Evolutionary conservation across 2,113 vertebrate genomes (phyloP).

Genomic region (Jacana jacana): DNA sequence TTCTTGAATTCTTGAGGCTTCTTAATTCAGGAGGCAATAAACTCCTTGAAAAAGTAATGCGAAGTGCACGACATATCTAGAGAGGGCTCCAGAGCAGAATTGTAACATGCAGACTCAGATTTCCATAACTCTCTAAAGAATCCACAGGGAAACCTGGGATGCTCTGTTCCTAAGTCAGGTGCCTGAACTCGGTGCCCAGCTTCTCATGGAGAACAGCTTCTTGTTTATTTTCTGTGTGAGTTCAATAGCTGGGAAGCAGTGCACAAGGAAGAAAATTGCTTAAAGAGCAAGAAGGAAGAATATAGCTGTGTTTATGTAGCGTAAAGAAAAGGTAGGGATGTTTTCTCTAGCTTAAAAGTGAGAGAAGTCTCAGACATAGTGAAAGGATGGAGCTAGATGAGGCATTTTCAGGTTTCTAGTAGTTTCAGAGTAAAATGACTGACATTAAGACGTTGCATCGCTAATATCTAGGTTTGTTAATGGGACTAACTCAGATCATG

Average conservation of each 20-base stretch:
- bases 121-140: neutral
- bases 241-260: neutral
- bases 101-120: neutral
- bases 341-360: neutral
- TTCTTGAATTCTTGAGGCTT: no score
- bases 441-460: neutral
- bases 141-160: rapidly evolving
- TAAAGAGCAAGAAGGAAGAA: neutral
- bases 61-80: neutral
- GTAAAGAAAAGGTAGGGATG: neutral
- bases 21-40: neutral
- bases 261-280: neutral
- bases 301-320: neutral
- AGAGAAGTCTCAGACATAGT: neutral
- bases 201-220: neutral
- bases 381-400: neutral
- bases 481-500: neutral
- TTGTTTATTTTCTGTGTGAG: neutral
- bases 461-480: neutral
- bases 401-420: neutral
- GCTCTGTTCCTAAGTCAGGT: neutral
- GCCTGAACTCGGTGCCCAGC: neutral
- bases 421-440: neutral
- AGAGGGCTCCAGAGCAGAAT: neutral
- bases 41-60: neutral